Conservation (phyloP, 64 coral and sea anemone genomes). For the Pocillopora verrucosa region DNA sequence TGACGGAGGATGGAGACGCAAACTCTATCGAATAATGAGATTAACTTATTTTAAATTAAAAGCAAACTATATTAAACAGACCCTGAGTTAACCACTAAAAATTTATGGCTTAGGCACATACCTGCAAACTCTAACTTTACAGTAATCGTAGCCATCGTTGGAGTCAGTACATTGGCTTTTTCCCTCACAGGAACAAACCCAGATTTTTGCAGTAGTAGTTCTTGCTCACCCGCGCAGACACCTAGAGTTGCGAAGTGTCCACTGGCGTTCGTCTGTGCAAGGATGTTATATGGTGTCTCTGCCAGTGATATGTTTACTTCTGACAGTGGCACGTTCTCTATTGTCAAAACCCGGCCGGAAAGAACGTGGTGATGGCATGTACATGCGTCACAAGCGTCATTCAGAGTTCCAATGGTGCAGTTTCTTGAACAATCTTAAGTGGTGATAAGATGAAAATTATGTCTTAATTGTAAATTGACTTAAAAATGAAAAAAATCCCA, state of each 20-base stretch:
- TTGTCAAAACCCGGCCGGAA: background rate
- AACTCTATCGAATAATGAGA: no score
- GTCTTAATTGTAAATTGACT: no score
- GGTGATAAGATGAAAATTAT: background rate
- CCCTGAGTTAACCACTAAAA: no score
- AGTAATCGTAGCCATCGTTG: background rate
- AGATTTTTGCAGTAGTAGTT: background rate
- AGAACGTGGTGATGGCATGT: constrained; percentile 15
- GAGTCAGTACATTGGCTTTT: background rate
- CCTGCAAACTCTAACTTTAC: background rate
- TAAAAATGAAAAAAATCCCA: no score
- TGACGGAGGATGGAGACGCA: no score
- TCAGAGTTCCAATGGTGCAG: constrained; percentile 27
- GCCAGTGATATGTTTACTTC: constrained; percentile 11
- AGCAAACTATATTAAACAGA: no score
- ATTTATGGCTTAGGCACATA: background rate
- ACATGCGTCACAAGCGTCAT: constrained; percentile 28
- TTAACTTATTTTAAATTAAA: no score
- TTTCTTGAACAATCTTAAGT: constrained; percentile 27
- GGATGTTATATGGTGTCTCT: constrained; percentile 31
- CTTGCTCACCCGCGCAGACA: constrained; percentile 20
- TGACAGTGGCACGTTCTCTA: background rate
- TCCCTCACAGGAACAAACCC: background rate
- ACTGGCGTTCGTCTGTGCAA: constrained; percentile 16
- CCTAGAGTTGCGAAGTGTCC: background rate